Evolutionary conservation across 2,888 invertebrate genomes (phyloP).

Genomic region (Agrochola lychnidis): DNA sequence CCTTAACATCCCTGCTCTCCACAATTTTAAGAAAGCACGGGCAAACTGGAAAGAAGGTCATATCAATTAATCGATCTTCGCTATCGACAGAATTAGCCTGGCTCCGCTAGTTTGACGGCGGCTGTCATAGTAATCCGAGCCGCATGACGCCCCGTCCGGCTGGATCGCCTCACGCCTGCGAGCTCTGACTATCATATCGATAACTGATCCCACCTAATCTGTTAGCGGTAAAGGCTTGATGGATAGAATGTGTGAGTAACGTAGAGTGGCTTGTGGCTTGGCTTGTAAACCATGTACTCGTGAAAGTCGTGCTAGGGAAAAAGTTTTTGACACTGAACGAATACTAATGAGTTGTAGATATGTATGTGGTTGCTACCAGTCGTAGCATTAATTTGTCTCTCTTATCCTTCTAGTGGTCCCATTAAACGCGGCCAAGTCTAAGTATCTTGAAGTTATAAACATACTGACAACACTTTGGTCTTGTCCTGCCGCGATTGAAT

Average conservation of each 20-base stretch:
- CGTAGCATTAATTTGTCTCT: no score
- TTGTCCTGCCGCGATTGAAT: not conserved
- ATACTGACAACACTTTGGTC: not conserved
- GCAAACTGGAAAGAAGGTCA: conserved; percentile 11
- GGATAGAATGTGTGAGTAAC: conserved; percentile 44
- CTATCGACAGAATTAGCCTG: conserved; percentile 17
- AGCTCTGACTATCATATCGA: conserved; percentile 44
- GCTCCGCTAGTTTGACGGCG: conserved; percentile 13
- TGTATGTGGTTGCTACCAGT: not conserved
- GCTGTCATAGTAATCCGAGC: conserved; percentile 35
- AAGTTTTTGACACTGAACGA: conserved; percentile 13
- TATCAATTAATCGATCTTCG: conserved; percentile 13
- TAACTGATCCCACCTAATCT: conserved; percentile 28
- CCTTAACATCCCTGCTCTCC: no score
- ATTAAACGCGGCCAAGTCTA: not conserved
- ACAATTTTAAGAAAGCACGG: not conserved
- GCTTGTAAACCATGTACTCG: not conserved
- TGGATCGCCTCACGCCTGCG: not conserved
- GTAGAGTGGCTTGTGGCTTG: conserved; percentile 21
- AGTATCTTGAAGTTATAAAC: not conserved
- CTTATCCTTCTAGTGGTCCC: not conserved
- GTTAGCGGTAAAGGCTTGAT: conserved; percentile 30
- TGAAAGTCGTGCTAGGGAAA: conserved; percentile 7
- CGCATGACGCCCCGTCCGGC: not conserved
- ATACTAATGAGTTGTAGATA: no score